A percentile compares a stretch with the other conserved stretches of the same genome.
phyloP scores from a whole-genome alignment of 1,140 invertebrate species.

The Bombus terrestris region DNA sequence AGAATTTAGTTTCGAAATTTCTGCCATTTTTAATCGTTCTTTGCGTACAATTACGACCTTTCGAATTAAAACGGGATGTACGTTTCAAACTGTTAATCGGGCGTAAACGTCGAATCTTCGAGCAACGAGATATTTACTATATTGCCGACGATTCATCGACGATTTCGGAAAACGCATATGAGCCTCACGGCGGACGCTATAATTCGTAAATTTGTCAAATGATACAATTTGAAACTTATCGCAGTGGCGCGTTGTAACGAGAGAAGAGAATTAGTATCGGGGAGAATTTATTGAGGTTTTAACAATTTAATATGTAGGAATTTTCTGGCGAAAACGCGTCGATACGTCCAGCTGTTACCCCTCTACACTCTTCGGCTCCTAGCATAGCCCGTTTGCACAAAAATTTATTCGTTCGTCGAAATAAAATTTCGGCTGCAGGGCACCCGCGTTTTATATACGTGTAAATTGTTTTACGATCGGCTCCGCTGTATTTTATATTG shows the following conservation, averaged over 20 bases:
- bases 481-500: conserved; percentile 41
- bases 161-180: background rate
- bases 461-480: conserved; percentile 62
- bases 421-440: conserved; percentile 38
- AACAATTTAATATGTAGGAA: conserved; percentile 46
- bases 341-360: conserved; percentile 1
- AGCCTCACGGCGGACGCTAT: no score
- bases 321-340: conserved; percentile 12
- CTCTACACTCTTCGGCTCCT: background rate
- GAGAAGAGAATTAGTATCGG: conserved; percentile 11
- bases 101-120: background rate
- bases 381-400: background rate
- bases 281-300: conserved; percentile 36
- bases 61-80: background rate
- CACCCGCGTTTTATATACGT: conserved; percentile 21
- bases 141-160: background rate
- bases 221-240: conserved; percentile 13
- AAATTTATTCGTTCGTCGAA: conserved; percentile 41
- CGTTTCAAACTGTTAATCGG: background rate
- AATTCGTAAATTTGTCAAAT: conserved; percentile 15
- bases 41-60: background rate
- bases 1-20: background rate
- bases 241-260: no score
- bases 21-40: no score
- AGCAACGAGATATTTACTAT: background rate